Base-by-base conservation (phyloP, 2,888 invertebrate genomes). In the Troilus luridus region DNA sequence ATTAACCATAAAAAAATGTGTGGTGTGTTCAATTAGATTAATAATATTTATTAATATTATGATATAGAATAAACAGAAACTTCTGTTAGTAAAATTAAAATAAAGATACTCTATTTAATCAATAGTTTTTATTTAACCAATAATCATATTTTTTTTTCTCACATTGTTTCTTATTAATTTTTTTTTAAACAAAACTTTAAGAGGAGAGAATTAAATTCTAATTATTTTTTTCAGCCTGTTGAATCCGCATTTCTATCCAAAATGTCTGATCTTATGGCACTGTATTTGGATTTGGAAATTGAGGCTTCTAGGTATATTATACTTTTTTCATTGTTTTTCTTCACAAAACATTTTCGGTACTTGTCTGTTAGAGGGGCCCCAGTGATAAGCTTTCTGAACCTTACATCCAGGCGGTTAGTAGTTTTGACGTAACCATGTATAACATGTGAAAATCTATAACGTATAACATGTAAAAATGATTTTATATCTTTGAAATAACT, bases 281-380 rank as follows among this genome's bases (percentile, higher is more conserved):
- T 94, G 93, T 94, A 94, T 92, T 93, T 94, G 93, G 94, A 94
- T 92, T 93, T 94, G 94, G 94, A 94, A 93, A 93, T 95, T 81
- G 94, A 94, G 92, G 94, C 94, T 88, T 93, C 94, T 93, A 94
- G 93, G 93, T 93, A 92, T 41, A 85, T 81, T 85, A 21, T 56
- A n/a, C 19, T 41, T 72, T 60, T 1, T 24, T 88, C 27, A 9
- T n/a, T 67, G n/a, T 77, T 77, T n/a, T 64, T n/a, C 19, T 59
- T 54, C 19, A 41, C 21, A 7, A 58, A 77, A 7, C 58, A 41
- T 41, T 41, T 41, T 41, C 5, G 41, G 41, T 41, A 41, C 41
- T 41, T 5, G 41, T 41, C 41, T 41, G 41, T 41, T 41, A 41
- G 41, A 41, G 1, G 41, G 41, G 41, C 41, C 41, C 41, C 41